A percentile compares a stretch with the other conserved stretches of the same genome.
These are phyloP conservation scores for Hirtodrosophila alboralis DNA, from an alignment of 2,888 invertebrate species.

Conservation along the genomic window DNA sequence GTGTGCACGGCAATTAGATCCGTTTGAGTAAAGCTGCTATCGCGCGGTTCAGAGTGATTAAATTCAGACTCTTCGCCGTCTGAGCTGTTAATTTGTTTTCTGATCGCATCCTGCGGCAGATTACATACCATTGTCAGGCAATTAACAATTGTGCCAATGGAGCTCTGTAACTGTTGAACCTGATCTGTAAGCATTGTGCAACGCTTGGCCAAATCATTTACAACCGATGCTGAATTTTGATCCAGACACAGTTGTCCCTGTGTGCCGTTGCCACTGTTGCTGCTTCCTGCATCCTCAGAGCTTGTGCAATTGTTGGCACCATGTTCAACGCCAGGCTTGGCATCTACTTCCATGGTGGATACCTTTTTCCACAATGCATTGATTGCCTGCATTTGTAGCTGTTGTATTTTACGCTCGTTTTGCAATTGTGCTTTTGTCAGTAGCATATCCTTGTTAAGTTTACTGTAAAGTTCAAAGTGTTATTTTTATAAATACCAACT, in stretches of 20 bases:
- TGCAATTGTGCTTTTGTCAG: slow-evolving; percentile 93
- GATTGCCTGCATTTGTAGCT: slow-evolving; percentile 95
- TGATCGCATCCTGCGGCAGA: slow-evolving; percentile 82
- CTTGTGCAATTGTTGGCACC: slow-evolving; percentile 2
- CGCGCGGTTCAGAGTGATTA: slow-evolving; percentile 80
- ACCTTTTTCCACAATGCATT: slow-evolving; percentile 95
- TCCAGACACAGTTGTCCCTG: slow-evolving; percentile 77
- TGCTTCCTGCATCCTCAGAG: slow-evolving; percentile 11
- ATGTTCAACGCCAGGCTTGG: slow-evolving; percentile 33
- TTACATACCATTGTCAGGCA: slow-evolving; percentile 87
- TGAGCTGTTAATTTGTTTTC: slow-evolving; percentile 78
- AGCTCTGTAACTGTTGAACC: slow-evolving; percentile 91
- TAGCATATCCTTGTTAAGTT: slow-evolving; percentile 93
- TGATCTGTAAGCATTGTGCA: slow-evolving; percentile 90
- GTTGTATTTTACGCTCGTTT: slow-evolving; percentile 93
- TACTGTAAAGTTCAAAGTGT: slow-evolving; percentile 84
- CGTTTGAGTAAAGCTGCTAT: slow-evolving; percentile 88
- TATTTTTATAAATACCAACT: background rate
- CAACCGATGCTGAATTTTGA: slow-evolving; percentile 86
- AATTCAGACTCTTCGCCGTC: slow-evolving; percentile 30
- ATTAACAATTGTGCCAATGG: slow-evolving; percentile 91
- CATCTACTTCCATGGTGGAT: slow-evolving; percentile 86
- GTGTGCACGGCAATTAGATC: slow-evolving; percentile 92
- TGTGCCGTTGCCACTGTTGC: background rate
- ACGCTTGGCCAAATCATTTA: slow-evolving; percentile 90